Evolutionary conservation across 2,888 invertebrate genomes (phyloP), one percentile per base, ranked within the genome.

Genomic region (Rhyacophila evoluta): DNA sequence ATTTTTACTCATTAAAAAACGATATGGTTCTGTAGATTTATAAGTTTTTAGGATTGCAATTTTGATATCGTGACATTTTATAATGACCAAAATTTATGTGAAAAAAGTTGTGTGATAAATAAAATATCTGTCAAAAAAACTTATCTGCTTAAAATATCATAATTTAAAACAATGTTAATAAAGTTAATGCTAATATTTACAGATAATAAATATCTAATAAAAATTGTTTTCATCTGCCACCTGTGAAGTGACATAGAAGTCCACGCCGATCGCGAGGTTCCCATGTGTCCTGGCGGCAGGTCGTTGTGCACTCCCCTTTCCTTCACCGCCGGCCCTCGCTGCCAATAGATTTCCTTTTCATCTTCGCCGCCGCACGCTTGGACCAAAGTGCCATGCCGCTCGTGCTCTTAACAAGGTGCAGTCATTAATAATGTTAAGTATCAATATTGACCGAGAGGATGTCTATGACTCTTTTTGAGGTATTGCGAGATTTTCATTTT

Each of bases 251-350:
- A 55, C 55, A 55, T 55, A 25, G 25, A 55, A 55, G 19, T 55
- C 55, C 55, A 55, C 55, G 55, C 55, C 55, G 55, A 55, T 55
- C 8, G 55, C 55, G 55, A 55, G 55, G 19, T 55, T 55, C 55
- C 55, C 55, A 55, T 55, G 55, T 55, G 55, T 55, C 55, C 55
- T 55, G 55, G 55, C 55, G 55, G 55, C 55, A 55, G 55, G 55
- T 55, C 55, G 55, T 19, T 25, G 55, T 19, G 55, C 55, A 15
- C 55, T 19, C 55, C 12, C 8, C 55, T 19, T 19, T 55, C 55
- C 55, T 15, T 33, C 29, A 33, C 29, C 29, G 29, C 29, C 55
- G 10, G 55, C 15, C 55, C 55, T 55, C 55, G 19, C 55, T n/a
- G 55, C 55, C 55, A 55, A 55, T 55, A 55, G 55, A 55, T 55